Evolutionary conservation across 2,888 invertebrate species (phyloP).

Genomic region (Blastobasis adustella): DNA sequence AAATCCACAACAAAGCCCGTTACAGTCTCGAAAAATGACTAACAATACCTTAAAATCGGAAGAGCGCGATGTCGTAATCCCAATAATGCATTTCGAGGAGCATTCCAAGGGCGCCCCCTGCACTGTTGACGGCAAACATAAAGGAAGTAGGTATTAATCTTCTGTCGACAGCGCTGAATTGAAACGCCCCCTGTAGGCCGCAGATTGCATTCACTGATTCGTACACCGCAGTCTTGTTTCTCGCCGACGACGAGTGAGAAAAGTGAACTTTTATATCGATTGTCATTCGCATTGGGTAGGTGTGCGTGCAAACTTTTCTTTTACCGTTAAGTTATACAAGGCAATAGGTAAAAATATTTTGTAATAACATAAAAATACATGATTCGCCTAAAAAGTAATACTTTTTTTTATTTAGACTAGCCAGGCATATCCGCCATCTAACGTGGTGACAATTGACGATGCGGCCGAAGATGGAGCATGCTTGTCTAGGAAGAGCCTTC

Average conservation of each 20-base stretch:
- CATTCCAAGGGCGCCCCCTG: constrained; percentile 13
- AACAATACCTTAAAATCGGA: not conserved
- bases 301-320: too few relatives aligned
- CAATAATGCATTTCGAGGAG: constrained; percentile 42
- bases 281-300: not conserved
- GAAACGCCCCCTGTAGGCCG: constrained; percentile 57
- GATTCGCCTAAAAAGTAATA: too few relatives aligned
- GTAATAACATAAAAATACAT: too few relatives aligned
- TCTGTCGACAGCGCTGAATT: constrained; percentile 46
- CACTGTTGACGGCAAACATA: constrained; percentile 28
- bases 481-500: too few relatives aligned
- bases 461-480: too few relatives aligned
- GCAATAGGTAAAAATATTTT: too few relatives aligned
- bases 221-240: constrained; percentile 2
- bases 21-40: not conserved
- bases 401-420: too few relatives aligned
- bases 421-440: too few relatives aligned
- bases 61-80: constrained; percentile 22
- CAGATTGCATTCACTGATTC: constrained; percentile 45
- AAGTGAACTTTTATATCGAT: not conserved
- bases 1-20: not conserved
- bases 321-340: too few relatives aligned
- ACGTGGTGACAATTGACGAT: too few relatives aligned
- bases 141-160: constrained; percentile 67
- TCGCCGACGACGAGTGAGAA: constrained; percentile 11